Percentiles rank a stretch among this genome's conserved stretches.
These are phyloP conservation scores for Argyrosomus japonicus DNA, from an alignment of 2,113 vertebrate species.

Conservation along the genomic window DNA sequence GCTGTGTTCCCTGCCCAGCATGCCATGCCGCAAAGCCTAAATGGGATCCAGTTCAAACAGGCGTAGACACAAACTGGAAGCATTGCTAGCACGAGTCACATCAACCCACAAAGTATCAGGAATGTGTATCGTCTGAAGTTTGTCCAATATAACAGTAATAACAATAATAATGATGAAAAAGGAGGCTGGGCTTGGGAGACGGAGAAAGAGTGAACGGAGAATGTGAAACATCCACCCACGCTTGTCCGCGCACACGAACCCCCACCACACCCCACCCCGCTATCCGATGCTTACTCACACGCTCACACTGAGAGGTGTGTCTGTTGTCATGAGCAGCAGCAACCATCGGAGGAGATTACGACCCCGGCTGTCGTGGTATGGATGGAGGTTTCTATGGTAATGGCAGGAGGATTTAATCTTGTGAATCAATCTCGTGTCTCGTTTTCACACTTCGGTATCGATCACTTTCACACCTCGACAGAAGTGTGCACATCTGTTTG, in stretches of 20 bases:
- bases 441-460: conserved; percentile 37
- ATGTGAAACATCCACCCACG: conserved; percentile 48
- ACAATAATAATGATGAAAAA: conserved; percentile 14
- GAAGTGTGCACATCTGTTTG: conserved; percentile 8
- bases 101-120: not conserved
- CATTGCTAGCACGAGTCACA: not conserved
- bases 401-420: conserved; percentile 54
- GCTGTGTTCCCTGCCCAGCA: not conserved
- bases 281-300: conserved; percentile 31
- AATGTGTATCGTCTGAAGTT: not conserved
- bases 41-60: conserved; percentile 17
- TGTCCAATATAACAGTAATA: not conserved
- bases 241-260: conserved; percentile 18
- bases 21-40: conserved; percentile 8
- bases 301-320: conserved; percentile 26
- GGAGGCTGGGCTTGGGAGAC: conserved; percentile 23
- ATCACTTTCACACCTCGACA: not conserved
- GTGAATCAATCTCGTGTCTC: conserved; percentile 45
- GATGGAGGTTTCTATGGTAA: conserved; percentile 66
- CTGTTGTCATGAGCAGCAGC: conserved; percentile 29
- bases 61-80: not conserved
- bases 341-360: conserved; percentile 24
- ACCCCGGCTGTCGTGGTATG: conserved; percentile 21
- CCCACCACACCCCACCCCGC: conserved; percentile 42
- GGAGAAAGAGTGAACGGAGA: conserved; percentile 44